Percentiles rank a stretch among this genome's conserved stretches.
These are phyloP conservation scores for Illadopsis cleaveri DNA, from an alignment of 2,113 vertebrate species.

Conservation along the genomic window DNA sequence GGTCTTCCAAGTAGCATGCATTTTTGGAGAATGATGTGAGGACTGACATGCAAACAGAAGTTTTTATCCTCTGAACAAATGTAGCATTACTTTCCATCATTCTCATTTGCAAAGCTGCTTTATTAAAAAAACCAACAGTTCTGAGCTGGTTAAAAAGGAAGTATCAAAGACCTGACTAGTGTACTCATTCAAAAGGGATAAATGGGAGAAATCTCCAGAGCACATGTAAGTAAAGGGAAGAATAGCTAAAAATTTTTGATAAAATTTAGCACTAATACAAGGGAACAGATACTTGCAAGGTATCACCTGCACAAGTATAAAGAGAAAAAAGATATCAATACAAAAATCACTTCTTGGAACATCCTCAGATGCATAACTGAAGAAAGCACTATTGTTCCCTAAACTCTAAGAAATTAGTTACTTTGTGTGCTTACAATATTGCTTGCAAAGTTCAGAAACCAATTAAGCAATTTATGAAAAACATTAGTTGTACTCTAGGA, in stretches of 20 bases:
- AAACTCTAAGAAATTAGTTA: background rate
- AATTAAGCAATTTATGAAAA: background rate
- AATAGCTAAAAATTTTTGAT: fast-evolving
- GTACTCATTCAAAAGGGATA: background rate
- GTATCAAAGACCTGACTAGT: background rate
- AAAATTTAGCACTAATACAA: background rate
- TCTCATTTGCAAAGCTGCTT: background rate
- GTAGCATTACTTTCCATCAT: background rate
- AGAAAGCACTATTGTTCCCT: background rate
- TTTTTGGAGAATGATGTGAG: background rate
- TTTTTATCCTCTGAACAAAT: background rate
- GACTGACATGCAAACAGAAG: background rate
- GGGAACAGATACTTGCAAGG: background rate
- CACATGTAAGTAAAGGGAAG: background rate
- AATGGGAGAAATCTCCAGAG: background rate
- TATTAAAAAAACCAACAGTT: background rate
- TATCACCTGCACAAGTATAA: background rate
- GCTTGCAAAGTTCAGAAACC: background rate
- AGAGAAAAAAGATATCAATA: background rate
- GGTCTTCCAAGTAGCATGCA: background rate
- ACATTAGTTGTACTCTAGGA: background rate
- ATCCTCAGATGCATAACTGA: background rate
- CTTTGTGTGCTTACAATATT: background rate
- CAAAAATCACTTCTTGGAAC: background rate
- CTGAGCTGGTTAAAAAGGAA: background rate